Evolutionary conservation across 2,888 invertebrate species (phyloP).

Genomic region (Pristionchus entomophagus): DNA sequence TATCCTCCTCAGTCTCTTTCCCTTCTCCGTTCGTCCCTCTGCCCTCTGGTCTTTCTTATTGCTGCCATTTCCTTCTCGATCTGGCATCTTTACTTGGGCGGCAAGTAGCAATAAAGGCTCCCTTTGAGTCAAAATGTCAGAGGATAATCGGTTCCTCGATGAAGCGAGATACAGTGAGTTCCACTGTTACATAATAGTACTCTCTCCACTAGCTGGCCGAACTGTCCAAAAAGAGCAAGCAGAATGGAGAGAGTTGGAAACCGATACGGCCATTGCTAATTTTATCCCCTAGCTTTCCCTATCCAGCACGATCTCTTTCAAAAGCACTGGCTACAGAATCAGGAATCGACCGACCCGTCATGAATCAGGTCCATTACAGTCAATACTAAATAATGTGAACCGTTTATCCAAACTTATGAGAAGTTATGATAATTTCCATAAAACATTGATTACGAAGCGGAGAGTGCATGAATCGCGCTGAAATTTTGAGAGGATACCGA

Average conservation of each 20-base stretch:
- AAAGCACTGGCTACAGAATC: constrained; percentile 37
- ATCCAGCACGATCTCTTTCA: not conserved
- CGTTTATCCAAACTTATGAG: too few relatives aligned
- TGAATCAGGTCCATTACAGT: constrained; percentile 40
- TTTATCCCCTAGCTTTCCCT: not conserved
- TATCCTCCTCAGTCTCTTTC: too few relatives aligned
- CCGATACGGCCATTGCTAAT: too few relatives aligned
- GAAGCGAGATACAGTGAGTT: constrained; percentile 18
- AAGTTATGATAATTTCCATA: too few relatives aligned
- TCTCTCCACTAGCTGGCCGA: too few relatives aligned
- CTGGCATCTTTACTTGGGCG: not conserved
- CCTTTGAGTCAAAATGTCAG: not conserved
- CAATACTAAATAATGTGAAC: too few relatives aligned
- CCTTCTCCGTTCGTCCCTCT: not conserved
- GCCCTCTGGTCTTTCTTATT: not conserved
- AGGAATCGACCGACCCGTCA: constrained; percentile 45
- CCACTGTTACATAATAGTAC: too few relatives aligned
- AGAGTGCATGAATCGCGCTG: too few relatives aligned
- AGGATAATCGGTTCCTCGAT: not conserved
- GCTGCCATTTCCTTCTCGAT: not conserved
- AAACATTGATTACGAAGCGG: too few relatives aligned
- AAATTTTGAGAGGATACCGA: too few relatives aligned
- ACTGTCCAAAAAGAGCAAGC: too few relatives aligned
- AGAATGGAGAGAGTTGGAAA: too few relatives aligned
- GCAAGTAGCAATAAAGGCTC: not conserved